Percentiles rank a stretch among this genome's conserved stretches.
Evolutionary conservation across 2,113 vertebrate species (phyloP).

Genomic region (Cottus gobio): DNA sequence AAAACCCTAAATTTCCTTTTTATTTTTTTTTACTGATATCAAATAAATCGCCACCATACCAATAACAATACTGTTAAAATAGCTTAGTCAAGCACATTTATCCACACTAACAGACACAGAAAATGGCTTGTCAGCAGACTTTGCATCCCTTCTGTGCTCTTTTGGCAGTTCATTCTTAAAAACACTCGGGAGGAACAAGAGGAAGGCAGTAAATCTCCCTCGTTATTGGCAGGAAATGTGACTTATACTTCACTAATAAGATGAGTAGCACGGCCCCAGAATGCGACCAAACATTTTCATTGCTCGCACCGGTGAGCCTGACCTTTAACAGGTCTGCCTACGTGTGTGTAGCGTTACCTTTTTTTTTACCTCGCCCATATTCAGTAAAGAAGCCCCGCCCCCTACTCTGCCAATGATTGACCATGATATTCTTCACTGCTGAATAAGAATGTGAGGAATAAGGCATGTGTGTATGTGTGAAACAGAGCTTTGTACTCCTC

Average conservation of each 20-base stretch:
- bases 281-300: neutral
- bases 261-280: neutral
- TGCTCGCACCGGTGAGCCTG: neutral
- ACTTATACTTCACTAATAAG: neutral
- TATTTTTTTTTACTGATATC: constrained; percentile 5
- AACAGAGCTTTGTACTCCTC: neutral
- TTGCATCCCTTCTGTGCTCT: constrained; percentile 12
- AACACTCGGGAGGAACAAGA: constrained; percentile 17
- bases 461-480: neutral
- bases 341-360: neutral
- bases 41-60: constrained; percentile 23
- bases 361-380: neutral
- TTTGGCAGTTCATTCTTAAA: constrained; percentile 39
- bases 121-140: constrained; percentile 54
- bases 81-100: constrained; percentile 45
- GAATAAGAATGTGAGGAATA: neutral
- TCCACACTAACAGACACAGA: constrained; percentile 35
- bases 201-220: constrained; percentile 18
- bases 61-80: constrained; percentile 36
- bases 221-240: constrained; percentile 23
- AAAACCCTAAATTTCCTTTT: neutral
- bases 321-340: neutral
- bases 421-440: neutral
- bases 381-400: neutral
- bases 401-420: neutral